Conservation (phyloP, 53 echinoderm and acorn worm species). For the Echinometra lucunter region DNA sequence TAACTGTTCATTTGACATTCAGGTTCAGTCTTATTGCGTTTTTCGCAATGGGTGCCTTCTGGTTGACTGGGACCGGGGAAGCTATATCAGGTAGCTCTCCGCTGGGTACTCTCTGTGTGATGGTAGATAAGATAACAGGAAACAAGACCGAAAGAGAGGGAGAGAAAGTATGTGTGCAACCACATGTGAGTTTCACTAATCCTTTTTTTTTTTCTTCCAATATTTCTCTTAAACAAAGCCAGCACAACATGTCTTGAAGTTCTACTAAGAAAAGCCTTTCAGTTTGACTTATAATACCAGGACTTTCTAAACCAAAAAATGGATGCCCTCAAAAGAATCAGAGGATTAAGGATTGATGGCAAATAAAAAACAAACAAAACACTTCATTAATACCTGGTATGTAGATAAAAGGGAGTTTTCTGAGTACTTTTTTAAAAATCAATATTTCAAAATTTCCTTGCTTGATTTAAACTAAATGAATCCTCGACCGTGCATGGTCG, state of each 20-base stretch:
- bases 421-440: no score
- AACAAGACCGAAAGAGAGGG: conserved; percentile 14
- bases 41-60: conserved; percentile 75
- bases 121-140: background rate
- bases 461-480: no score
- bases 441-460: no score
- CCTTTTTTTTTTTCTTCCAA: background rate
- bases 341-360: no score
- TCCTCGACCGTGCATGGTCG: no score
- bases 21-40: conserved; percentile 83
- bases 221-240: background rate
- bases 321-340: no score
- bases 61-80: conserved; percentile 72
- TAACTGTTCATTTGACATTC: conserved; percentile 76
- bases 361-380: no score
- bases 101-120: conserved; percentile 84
- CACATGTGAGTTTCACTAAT: conserved; percentile 55
- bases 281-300: no score
- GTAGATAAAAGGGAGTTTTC: no score
- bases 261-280: no score
- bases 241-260: background rate
- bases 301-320: no score
- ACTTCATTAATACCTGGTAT: background rate
- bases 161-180: conserved; percentile 69
- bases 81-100: conserved; percentile 84